Evolutionary conservation across 2,797 vertebrate species (phyloP).

Genomic region (Sebastolobus altivelis): DNA sequence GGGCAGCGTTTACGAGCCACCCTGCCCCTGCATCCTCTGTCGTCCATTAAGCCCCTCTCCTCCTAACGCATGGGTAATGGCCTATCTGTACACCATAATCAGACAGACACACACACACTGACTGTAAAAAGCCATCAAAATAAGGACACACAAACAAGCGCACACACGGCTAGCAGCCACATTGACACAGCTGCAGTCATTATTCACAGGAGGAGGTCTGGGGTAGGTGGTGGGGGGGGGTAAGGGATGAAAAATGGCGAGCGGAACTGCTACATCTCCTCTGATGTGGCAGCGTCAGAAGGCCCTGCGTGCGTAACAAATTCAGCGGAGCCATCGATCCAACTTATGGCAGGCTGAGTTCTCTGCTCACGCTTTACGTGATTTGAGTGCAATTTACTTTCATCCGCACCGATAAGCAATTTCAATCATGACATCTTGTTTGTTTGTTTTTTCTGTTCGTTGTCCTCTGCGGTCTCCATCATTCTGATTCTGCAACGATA

Average conservation of each 20-base stretch:
- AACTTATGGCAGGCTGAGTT: conserved; percentile 68
- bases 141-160: conserved; percentile 54
- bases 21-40: conserved; percentile 82
- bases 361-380: conserved; percentile 61
- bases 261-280: conserved; percentile 59
- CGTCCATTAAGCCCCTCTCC: conserved; percentile 82
- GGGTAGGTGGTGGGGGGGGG: conserved; percentile 2
- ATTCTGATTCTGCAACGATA: conserved; percentile 58
- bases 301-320: conserved; percentile 53
- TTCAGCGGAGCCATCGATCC: conserved; percentile 75
- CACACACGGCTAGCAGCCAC: conserved; percentile 42
- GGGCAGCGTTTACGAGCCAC: conserved; percentile 52
- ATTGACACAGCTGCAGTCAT: conserved; percentile 82
- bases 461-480: conserved; percentile 56
- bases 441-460: conserved; percentile 48
- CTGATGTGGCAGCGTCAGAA: conserved; percentile 66
- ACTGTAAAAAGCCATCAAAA: conserved; percentile 73
- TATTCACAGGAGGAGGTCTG: conserved; percentile 72
- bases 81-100: conserved; percentile 83
- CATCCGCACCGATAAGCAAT: conserved; percentile 82
- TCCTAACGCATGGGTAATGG: conserved; percentile 79
- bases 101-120: conserved; percentile 64
- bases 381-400: conserved; percentile 81
- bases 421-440: conserved; percentile 73
- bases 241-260: conserved; percentile 51